These are phyloP conservation scores for Amblyopsis hoosieri DNA, from an alignment of 2,797 vertebrate genomes.

Conservation along the genomic window DNA sequence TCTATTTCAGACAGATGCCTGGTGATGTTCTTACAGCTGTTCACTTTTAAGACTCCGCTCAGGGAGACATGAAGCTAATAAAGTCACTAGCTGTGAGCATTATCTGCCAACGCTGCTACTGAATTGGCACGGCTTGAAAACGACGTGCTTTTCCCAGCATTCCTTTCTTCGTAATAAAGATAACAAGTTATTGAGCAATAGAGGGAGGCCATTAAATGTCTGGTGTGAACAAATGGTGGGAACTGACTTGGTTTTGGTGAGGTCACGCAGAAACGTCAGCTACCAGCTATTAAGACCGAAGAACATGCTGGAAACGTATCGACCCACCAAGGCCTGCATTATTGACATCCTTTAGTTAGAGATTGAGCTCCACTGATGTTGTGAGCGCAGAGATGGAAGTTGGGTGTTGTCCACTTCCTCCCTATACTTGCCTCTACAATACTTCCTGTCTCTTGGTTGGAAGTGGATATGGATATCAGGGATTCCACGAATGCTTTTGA, in stretches of 20 bases:
- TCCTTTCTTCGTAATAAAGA: constrained; percentile 58
- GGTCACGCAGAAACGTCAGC: constrained; percentile 23
- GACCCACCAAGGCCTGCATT: constrained; percentile 39
- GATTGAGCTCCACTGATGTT: constrained; percentile 9
- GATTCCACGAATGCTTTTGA: constrained; percentile 44
- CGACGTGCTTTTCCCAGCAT: constrained; percentile 63
- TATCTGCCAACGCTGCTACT: constrained; percentile 26
- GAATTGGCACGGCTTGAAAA: constrained; percentile 40
- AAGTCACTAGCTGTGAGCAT: constrained; percentile 39
- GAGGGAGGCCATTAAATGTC: constrained; percentile 43
- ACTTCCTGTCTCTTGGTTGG: constrained; percentile 51
- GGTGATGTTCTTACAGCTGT: constrained; percentile 39
- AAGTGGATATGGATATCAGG: constrained; percentile 52
- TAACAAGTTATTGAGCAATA: constrained; percentile 52
- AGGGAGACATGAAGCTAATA: constrained; percentile 24
- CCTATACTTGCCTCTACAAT: constrained; percentile 27
- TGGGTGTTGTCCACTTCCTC: constrained; percentile 54
- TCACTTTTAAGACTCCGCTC: constrained; percentile 28
- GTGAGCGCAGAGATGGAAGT: constrained; percentile 16
- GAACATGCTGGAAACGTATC: constrained; percentile 52
- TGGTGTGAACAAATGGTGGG: constrained; percentile 66
- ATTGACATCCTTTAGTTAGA: too few relatives aligned
- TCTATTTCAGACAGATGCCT: constrained; percentile 21
- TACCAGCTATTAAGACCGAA: constrained; percentile 28
- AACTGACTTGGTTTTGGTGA: constrained; percentile 61